Evolutionary conservation across 2,797 vertebrate species (phyloP), one percentile per base, ranked within the genome.

Genomic region (Argya squamiceps): DNA sequence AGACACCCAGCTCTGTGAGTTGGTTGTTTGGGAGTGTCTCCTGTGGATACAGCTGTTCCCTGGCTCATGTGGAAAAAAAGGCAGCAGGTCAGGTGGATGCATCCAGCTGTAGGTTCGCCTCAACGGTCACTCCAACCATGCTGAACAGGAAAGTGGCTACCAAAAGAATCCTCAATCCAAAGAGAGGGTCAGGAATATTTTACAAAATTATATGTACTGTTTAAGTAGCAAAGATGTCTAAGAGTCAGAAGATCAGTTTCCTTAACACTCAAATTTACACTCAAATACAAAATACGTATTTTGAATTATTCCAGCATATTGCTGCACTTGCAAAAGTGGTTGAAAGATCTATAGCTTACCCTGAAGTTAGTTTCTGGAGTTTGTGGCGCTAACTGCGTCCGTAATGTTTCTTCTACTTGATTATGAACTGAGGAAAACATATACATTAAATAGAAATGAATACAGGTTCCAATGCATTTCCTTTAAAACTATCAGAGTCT

Each of bases 361-460:
- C 98, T 98, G 98, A 98, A 98, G 98, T 98, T 98, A 97, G 98
- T 97, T 98, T 98, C 98, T 98, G 98, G 98, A 97, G 98, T 97
- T 98, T 98, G 98, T 97, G 98, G 98, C 58, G 75, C 97, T 98
- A 98, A 98, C 97, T 98, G 98, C 88, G 98, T 98, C 97, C 98
- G 98, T 96, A 98, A 98, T 91, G 98, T 98, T 97, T 98, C 98
- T 98, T 98, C 98, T 98, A 98, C 98, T 98, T 98, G 98, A 98
- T 98, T 98, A 97, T 97, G 97, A 98, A 98, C 97, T 98, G 97
- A 96, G 97, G 97, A 97, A 97, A 97, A 97, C 97, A 98, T 89
- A 98, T 90, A 96, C 93, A 97, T 98, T 92, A 98, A 94, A 97
- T 98, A 97, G 58, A 98, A 96, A 98, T 98, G 95, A 98, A 97